A percentile compares a stretch with the other conserved stretches of the same genome.
These are phyloP conservation scores for Virgularia gustaviana DNA, from an alignment of 92 coral and sea anemone species.

Conservation along the genomic window DNA sequence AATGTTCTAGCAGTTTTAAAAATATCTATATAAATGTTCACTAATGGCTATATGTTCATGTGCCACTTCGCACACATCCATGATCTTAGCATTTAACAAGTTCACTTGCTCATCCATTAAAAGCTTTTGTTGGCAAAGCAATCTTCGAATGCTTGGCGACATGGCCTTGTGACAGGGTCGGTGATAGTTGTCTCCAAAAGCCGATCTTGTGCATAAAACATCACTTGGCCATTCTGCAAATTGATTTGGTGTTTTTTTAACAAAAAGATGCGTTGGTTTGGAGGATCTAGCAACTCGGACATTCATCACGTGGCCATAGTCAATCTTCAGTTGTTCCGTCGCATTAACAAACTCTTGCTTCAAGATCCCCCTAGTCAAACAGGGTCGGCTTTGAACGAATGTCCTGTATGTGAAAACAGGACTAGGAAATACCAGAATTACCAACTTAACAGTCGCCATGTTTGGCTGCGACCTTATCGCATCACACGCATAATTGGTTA, in stretches of 20 bases:
- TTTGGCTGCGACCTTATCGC: slow-evolving; percentile 16
- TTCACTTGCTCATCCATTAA: neutral
- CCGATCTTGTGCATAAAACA: neutral
- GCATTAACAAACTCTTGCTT: neutral
- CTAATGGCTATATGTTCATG: neutral
- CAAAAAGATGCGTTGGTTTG: neutral
- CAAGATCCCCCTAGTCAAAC: neutral
- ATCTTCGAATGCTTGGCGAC: neutral
- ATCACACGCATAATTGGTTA: neutral
- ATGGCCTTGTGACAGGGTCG: neutral
- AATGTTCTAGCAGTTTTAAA: neutral
- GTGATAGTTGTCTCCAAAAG: neutral
- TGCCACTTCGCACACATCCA: neutral
- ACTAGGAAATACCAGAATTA: slow-evolving; percentile 16
- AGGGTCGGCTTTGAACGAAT: neutral
- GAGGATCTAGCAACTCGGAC: neutral
- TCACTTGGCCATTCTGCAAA: neutral
- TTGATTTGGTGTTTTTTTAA: neutral
- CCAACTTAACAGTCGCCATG: slow-evolving; percentile 9
- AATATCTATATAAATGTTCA: neutral
- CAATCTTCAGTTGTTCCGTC: neutral
- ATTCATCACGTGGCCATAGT: neutral
- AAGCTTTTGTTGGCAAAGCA: neutral
- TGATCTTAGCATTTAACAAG: too few species aligned
- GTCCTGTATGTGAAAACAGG: neutral